Evolutionary conservation across 2,113 vertebrate species (phyloP).

Genomic region (Elachura formosa): DNA sequence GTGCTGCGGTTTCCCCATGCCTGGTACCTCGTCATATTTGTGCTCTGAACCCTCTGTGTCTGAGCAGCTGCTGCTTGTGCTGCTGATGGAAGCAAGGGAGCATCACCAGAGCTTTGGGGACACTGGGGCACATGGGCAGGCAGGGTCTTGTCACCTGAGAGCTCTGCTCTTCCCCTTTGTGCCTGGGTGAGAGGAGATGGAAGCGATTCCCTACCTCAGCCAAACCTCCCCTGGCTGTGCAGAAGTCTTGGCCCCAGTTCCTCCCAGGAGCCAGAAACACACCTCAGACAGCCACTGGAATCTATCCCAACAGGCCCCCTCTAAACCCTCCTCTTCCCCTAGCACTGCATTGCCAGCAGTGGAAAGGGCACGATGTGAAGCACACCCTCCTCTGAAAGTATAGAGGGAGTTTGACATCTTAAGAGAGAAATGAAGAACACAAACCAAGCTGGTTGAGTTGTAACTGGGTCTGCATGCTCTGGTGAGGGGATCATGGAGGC

Average conservation of each 20-base stretch:
- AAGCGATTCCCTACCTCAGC: rapidly evolving
- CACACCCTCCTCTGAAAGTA: not conserved
- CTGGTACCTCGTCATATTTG: not conserved
- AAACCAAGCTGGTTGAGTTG: not conserved
- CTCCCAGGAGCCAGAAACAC: not conserved
- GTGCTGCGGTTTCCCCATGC: not conserved
- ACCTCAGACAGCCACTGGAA: not conserved
- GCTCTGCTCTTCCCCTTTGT: rapidly evolving
- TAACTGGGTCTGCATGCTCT: not conserved
- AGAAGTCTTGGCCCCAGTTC: not conserved
- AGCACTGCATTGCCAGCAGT: rapidly evolving
- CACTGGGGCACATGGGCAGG: rapidly evolving
- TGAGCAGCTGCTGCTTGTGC: not conserved
- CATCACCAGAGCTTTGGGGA: not conserved
- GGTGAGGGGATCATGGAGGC: not conserved
- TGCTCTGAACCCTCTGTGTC: not conserved
- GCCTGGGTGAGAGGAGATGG: rapidly evolving
- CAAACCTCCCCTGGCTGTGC: not conserved
- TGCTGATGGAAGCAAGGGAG: not conserved
- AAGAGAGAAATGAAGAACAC: not conserved
- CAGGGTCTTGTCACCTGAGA: not conserved
- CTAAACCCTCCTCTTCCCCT: rapidly evolving
- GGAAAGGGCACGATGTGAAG: not conserved
- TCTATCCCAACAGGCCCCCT: rapidly evolving
- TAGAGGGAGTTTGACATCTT: not conserved